Base-by-base conservation (phyloP, 2,888 invertebrate species). In the Drosophila parthenogenetica region DNA sequence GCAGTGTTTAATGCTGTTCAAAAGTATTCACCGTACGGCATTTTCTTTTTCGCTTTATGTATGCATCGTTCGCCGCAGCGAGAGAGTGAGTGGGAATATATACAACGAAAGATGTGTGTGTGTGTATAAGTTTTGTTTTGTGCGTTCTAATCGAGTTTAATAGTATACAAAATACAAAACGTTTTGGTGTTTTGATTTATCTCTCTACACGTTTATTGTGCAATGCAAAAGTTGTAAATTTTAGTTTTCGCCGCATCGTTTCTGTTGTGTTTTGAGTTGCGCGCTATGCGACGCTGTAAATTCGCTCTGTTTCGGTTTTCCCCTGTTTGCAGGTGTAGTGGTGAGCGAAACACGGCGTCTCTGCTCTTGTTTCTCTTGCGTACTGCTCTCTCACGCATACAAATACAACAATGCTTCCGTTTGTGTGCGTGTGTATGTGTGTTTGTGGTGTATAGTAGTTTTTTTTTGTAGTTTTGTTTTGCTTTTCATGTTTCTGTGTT, bases 401-500 rank as follows among this genome's bases (percentile, higher is more conserved):
- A 50, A 46, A 39, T 48, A 43, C 49, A 64, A 50, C 42, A 48
- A 68, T 49, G 69, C 64, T 78, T 76, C 72, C 67, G 82, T 63
- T 73, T 64, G 35, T 55, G 40, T 66, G 46, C 5, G 32, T 61
- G 32, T 58, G 50, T 67, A 46, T 53, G 62, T 61, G 43, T 69
- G 51, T 60, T 59, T 61, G 43, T 58, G 57, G 10, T 54, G 64
- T 79, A 64, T 76, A 73, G 79, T 69, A 69, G 69, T 74, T 75
- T 80, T 84, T 76, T 68, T 79, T 79, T 83, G 66, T 74, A 78
- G 76, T 86, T 87, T 87, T 85, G 82, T 81, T 87, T 77, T 81
- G 80, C 68, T 87, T 84, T 83, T 69, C 73, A 73, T 76, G 79
- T 81, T 86, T 86, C 76, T 70, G 73, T 25, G 35, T 48, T 50